A percentile compares a stretch with the other conserved stretches of the same genome.
Evolutionary conservation across 2,888 invertebrate genomes (phyloP).

Genomic region (Lordiphosa andalusiaca): DNA sequence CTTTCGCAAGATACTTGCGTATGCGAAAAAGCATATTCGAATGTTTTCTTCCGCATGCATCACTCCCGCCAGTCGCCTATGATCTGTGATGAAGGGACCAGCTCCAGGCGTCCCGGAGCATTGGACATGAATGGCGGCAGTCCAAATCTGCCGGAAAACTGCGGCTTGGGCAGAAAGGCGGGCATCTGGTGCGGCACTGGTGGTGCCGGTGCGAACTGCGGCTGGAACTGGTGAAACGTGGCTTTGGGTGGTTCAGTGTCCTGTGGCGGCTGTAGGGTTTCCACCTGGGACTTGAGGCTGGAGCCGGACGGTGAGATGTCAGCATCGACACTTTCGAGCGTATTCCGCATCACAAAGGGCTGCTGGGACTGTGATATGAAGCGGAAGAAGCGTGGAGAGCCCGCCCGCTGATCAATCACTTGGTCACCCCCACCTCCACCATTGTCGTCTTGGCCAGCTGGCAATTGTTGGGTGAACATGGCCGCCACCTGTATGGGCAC

Average conservation of each 20-base stretch:
- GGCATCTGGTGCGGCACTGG: conserved; percentile 6
- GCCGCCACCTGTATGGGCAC: conserved; percentile 77
- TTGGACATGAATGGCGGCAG: conserved; percentile 42
- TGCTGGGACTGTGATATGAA: conserved; percentile 18
- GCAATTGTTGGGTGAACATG: conserved; percentile 76
- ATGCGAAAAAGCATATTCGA: not conserved
- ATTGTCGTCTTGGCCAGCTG: conserved; percentile 35
- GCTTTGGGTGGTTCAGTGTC: conserved; percentile 45
- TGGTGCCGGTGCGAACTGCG: not conserved
- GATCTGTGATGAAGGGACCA: conserved; percentile 64
- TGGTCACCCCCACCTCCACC: conserved; percentile 1
- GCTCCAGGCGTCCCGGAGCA: conserved; percentile 50
- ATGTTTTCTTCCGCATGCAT: conserved; percentile 10
- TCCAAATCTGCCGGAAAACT: not conserved
- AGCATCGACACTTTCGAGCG: conserved; percentile 55
- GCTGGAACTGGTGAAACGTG: conserved; percentile 73
- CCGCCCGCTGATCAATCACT: not conserved
- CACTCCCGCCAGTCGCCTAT: conserved; percentile 64
- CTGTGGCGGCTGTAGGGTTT: conserved; percentile 55
- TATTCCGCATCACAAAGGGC: conserved; percentile 46
- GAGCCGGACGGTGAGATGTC: conserved; percentile 50
- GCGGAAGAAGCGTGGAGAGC: not conserved
- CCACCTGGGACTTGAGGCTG: conserved; percentile 38
- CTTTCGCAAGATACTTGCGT: too few species aligned
- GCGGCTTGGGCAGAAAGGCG: conserved; percentile 29